Evolutionary conservation across 2,113 vertebrate species (phyloP).

Genomic region (Triplophysa dalaica): DNA sequence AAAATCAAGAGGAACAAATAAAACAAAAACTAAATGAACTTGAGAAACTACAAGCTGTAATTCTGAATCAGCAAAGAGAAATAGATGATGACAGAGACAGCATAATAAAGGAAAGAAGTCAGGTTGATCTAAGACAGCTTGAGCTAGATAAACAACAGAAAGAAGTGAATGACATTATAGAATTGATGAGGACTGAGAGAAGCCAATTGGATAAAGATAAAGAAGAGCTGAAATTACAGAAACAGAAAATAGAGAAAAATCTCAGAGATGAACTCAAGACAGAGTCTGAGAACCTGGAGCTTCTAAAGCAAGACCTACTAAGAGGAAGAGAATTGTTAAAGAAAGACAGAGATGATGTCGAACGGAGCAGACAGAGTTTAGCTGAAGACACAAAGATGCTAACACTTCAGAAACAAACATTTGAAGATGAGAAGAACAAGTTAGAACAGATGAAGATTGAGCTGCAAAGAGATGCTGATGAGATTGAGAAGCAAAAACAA

Average conservation of each 20-base stretch:
- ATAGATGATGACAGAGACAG: background rate
- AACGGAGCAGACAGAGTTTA: background rate
- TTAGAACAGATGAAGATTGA: constrained; percentile 20
- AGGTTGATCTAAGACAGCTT: constrained; percentile 2
- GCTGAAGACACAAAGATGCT: background rate
- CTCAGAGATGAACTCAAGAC: background rate
- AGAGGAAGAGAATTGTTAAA: background rate
- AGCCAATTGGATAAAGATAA: background rate
- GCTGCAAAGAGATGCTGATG: background rate
- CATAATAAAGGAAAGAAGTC: background rate
- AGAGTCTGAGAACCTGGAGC: background rate
- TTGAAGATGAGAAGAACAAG: background rate
- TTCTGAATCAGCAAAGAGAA: constrained; percentile 12
- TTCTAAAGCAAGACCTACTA: background rate
- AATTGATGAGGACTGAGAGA: background rate
- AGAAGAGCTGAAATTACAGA: background rate
- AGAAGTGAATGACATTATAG: background rate
- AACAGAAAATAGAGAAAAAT: background rate
- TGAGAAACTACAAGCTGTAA: background rate
- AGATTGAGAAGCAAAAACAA: constrained; percentile 32
- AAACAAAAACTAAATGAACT: background rate
- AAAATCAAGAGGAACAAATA: background rate
- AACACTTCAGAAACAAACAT: too few relatives aligned
- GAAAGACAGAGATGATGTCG: constrained; percentile 4
- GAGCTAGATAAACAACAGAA: constrained; percentile 5